Conservation (phyloP, 2,797 vertebrate genomes). For the Cyprinodon diabolis region DNA sequence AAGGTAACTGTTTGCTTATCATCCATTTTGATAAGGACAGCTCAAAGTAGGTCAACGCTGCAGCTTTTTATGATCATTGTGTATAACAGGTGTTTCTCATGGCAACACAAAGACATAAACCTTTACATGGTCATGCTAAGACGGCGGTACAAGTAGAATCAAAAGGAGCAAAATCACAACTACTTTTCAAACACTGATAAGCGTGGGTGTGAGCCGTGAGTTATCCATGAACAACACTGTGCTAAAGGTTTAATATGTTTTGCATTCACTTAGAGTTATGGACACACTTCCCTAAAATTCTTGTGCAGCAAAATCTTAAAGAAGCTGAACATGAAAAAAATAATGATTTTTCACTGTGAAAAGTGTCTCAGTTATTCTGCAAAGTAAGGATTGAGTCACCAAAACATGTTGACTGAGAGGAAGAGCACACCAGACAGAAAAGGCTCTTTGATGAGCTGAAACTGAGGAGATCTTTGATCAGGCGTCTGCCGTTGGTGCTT, state of each 20-base stretch:
- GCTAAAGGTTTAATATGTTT: not conserved
- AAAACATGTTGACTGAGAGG: not conserved
- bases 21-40: not conserved
- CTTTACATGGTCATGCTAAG: not conserved
- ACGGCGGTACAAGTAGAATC: too few relatives aligned
- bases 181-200: not conserved
- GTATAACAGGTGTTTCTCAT: not conserved
- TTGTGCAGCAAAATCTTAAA: too few relatives aligned
- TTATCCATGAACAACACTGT: not conserved
- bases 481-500: not conserved
- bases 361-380: not conserved
- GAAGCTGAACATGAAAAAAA: not conserved
- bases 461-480: constrained; percentile 2
- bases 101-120: not conserved
- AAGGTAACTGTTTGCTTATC: not conserved
- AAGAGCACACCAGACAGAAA: not conserved
- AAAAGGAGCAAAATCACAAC: not conserved
- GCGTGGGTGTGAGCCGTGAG: not conserved
- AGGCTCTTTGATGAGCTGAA: not conserved
- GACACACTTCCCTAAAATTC: not conserved
- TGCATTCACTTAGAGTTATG: not conserved
- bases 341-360: not conserved
- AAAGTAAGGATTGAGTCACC: not conserved
- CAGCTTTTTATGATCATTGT: not conserved
- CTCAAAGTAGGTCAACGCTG: not conserved